Conservation (phyloP, 2,797 vertebrate genomes). For the Chromobotia macracanthus region DNA sequence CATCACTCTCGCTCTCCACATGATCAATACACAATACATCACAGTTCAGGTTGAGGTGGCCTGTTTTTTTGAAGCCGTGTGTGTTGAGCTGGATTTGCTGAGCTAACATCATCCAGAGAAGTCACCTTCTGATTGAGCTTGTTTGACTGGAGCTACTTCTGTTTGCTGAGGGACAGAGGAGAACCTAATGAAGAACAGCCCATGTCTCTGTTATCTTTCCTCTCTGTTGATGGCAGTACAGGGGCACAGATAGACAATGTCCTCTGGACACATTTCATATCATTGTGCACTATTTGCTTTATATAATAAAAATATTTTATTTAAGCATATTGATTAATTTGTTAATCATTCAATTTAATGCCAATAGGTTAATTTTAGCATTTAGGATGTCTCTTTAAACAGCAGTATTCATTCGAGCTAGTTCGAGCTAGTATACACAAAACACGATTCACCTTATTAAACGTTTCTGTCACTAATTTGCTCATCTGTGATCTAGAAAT, state of each 20-base stretch:
- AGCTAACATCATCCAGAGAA: slow-evolving; percentile 82
- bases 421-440: too few species aligned
- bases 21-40: slow-evolving; percentile 85
- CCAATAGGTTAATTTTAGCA: too few species aligned
- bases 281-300: background rate
- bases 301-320: background rate
- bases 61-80: slow-evolving; percentile 88
- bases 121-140: slow-evolving; percentile 81
- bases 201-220: slow-evolving; percentile 54
- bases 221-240: slow-evolving; percentile 46
- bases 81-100: slow-evolving; percentile 86
- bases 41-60: slow-evolving; percentile 86
- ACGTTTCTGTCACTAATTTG: too few species aligned
- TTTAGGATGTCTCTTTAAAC: too few species aligned
- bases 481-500: too few species aligned
- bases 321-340: background rate
- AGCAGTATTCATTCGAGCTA: too few species aligned
- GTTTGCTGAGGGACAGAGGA: slow-evolving; percentile 89
- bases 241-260: background rate
- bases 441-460: too few species aligned
- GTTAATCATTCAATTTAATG: too few species aligned
- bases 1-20: slow-evolving; percentile 67
- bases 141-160: slow-evolving; percentile 89
- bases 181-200: slow-evolving; percentile 83
- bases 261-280: slow-evolving; percentile 66